Percentiles rank a stretch among this genome's conserved stretches.
Conservation (phyloP, 92 coral and sea anemone genomes). For the Actinernus sp. region DNA sequence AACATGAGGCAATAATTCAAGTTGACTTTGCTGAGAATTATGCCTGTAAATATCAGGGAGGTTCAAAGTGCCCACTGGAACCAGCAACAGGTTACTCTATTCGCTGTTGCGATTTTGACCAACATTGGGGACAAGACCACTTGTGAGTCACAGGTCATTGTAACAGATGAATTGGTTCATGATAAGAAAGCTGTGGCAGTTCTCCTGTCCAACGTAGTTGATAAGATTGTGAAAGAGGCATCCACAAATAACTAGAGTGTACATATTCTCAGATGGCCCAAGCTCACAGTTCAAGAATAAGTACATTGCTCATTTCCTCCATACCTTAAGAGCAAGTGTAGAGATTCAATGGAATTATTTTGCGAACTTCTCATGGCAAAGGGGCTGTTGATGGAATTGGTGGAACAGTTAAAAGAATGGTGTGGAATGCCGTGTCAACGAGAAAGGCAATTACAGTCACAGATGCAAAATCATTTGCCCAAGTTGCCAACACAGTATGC, state of each 20-base stretch:
- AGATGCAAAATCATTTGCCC: slow-evolving; percentile 48
- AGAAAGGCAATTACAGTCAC: slow-evolving; percentile 33
- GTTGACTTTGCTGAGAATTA: slow-evolving; percentile 76
- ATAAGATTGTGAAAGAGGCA: slow-evolving; percentile 23
- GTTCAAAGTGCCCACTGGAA: slow-evolving; percentile 76
- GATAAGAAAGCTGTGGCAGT: slow-evolving; percentile 68
- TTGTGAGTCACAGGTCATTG: slow-evolving; percentile 42
- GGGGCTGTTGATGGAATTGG: slow-evolving; percentile 66
- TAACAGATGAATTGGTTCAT: slow-evolving; percentile 48
- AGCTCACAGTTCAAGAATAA: no score
- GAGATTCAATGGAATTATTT: slow-evolving; percentile 37
- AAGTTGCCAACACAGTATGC: slow-evolving; percentile 47
- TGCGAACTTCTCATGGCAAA: slow-evolving; percentile 66
- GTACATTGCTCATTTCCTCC: slow-evolving; percentile 51
- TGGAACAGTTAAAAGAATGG: slow-evolving; percentile 52
- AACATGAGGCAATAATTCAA: slow-evolving; percentile 62
- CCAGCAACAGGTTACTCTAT: slow-evolving; percentile 65
- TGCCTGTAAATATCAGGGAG: slow-evolving; percentile 54
- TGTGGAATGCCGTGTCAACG: slow-evolving; percentile 51
- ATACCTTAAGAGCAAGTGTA: slow-evolving; percentile 17
- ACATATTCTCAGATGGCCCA: no score
- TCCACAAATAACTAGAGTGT: slow-evolving; percentile 21
- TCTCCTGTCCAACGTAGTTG: slow-evolving; percentile 28
- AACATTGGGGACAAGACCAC: slow-evolving; percentile 25
- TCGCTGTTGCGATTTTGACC: slow-evolving; percentile 65